phyloP scores from a whole-genome alignment of 2,888 invertebrate genomes.

The Platycheirus rosarum region DNA sequence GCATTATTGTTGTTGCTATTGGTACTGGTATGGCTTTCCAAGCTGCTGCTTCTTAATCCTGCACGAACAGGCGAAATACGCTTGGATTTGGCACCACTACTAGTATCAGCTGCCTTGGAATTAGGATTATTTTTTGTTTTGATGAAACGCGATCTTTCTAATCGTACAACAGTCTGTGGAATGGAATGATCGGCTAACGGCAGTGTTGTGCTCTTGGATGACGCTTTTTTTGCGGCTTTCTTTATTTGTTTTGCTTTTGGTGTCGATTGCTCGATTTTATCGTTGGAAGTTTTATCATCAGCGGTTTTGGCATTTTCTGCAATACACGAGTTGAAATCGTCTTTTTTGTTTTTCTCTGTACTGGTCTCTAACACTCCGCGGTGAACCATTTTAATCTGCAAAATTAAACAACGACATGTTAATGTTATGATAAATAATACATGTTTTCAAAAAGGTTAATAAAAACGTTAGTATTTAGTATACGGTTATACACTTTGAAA shows the following conservation, averaged over 20 bases:
- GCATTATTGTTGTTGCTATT: conserved; percentile 68
- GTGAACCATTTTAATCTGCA: conserved; percentile 77
- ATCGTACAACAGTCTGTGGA: conserved; percentile 59
- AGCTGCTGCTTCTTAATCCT: conserved; percentile 74
- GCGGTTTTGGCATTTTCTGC: conserved; percentile 62
- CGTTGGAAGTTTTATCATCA: conserved; percentile 44
- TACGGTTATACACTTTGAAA: too few relatives aligned
- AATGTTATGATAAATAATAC: too few relatives aligned
- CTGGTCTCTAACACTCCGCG: conserved; percentile 74
- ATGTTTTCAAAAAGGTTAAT: too few relatives aligned
- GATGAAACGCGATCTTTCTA: conserved; percentile 63
- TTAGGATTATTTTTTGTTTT: conserved; percentile 46
- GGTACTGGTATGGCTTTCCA: conserved; percentile 74
- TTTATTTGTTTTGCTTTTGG: conserved; percentile 60
- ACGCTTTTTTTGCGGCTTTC: conserved; percentile 41
- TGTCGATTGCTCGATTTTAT: conserved; percentile 43
- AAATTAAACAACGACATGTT: conserved; percentile 28
- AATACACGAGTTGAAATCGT: conserved; percentile 63
- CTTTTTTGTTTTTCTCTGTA: conserved; percentile 66
- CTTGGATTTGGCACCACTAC: conserved; percentile 31
- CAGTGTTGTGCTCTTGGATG: conserved; percentile 60
- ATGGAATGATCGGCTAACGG: conserved; percentile 71
- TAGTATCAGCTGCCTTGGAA: conserved; percentile 41
- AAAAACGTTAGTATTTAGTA: too few relatives aligned
- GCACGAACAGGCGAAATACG: conserved; percentile 64